A percentile compares a stretch with the other conserved stretches of the same genome.
These are phyloP conservation scores for Xiphophorus maculatus DNA, from an alignment of 2,113 vertebrate species.

Conservation along the genomic window DNA sequence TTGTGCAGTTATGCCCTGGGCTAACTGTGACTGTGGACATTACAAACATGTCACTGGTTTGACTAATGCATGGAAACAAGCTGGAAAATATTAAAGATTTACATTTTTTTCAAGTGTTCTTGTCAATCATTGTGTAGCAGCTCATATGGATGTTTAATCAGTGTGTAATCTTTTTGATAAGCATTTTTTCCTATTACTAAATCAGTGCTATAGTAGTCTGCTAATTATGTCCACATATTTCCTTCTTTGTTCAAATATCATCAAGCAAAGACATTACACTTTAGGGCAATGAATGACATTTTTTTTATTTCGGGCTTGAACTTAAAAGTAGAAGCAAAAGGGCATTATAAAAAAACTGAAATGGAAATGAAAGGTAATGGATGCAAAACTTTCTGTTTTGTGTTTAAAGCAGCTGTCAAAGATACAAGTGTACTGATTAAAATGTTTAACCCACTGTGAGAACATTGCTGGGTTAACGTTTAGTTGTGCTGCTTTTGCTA, in stretches of 20 bases:
- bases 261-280: not conserved
- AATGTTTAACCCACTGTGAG: not conserved
- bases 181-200: too few species aligned
- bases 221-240: constrained; percentile 6
- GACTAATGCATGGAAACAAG: constrained; percentile 32
- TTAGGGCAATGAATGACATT: too few species aligned
- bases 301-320: too few species aligned
- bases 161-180: not conserved
- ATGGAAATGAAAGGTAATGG: not conserved
- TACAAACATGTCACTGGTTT: constrained; percentile 30
- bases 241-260: not conserved
- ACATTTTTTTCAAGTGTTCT: not conserved
- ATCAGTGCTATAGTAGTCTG: constrained; percentile 3
- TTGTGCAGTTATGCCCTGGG: constrained; percentile 18
- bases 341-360: not conserved
- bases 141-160: constrained; percentile 3
- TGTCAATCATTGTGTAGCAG: constrained; percentile 4
- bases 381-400: not conserved
- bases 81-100: constrained; percentile 22
- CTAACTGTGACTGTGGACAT: constrained; percentile 6
- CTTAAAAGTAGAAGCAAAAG: too few species aligned
- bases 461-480: not conserved
- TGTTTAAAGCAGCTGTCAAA: not conserved
- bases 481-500: not conserved
- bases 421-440: not conserved